phyloP scores from a whole-genome alignment of 2,113 vertebrate species.

The Oophaga pumilio region DNA sequence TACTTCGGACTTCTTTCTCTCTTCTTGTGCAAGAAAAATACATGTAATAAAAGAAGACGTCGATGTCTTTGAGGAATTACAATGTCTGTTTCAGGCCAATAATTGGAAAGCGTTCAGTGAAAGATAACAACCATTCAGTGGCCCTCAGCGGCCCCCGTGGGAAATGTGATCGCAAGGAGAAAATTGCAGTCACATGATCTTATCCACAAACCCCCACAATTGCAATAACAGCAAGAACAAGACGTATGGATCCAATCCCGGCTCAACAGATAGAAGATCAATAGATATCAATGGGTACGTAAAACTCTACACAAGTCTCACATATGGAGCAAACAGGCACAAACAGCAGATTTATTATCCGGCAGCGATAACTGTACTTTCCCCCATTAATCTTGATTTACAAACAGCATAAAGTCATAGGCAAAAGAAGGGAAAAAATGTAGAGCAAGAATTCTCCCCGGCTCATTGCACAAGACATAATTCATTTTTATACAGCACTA shows the following conservation, averaged over 20 bases:
- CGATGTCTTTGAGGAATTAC: slow-evolving; percentile 26
- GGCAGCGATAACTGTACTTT: slow-evolving; percentile 63
- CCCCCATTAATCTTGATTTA: slow-evolving; percentile 72
- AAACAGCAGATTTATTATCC: slow-evolving; percentile 67
- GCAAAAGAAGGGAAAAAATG: slow-evolving; percentile 9
- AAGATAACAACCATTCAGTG: slow-evolving; percentile 33
- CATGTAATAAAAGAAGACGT: neutral
- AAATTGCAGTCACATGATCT: neutral
- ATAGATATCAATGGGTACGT: slow-evolving; percentile 8
- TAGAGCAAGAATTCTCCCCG: neutral
- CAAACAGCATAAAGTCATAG: slow-evolving; percentile 60
- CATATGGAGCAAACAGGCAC: slow-evolving; percentile 53
- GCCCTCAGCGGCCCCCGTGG: neutral
- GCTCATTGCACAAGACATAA: slow-evolving; percentile 46
- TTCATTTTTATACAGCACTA: slow-evolving; percentile 41
- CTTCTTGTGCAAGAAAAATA: slow-evolving; percentile 10
- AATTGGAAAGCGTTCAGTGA: slow-evolving; percentile 40
- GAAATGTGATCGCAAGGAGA: neutral
- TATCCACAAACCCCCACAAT: neutral
- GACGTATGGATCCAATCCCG: neutral
- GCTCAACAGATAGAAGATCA: neutral
- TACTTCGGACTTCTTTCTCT: neutral
- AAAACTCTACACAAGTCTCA: neutral
- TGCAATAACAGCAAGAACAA: neutral
- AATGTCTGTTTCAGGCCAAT: slow-evolving; percentile 27